A percentile compares a stretch with the other conserved stretches of the same genome.
These are phyloP conservation scores for Sebastiscus albofasciatus DNA, from an alignment of 2,797 vertebrate species.

Conservation along the genomic window DNA sequence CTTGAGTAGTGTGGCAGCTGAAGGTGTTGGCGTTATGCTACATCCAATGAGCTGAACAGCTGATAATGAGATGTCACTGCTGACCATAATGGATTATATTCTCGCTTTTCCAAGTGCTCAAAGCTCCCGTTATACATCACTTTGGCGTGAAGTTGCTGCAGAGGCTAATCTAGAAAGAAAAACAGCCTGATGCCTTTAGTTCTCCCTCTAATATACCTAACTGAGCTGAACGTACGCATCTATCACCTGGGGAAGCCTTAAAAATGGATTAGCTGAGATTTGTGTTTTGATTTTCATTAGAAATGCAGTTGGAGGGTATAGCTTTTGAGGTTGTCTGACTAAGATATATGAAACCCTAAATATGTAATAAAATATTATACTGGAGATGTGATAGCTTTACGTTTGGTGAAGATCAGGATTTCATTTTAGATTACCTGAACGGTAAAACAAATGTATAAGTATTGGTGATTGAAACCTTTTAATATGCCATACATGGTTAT, in stretches of 20 bases:
- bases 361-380: not conserved
- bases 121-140: conserved; percentile 49
- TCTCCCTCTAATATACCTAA: conserved; percentile 19
- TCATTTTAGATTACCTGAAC: not conserved
- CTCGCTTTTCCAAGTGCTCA: conserved; percentile 32
- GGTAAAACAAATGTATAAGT: not conserved
- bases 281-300: conserved; percentile 29
- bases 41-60: conserved; percentile 52
- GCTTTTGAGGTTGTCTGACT: not conserved
- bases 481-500: not conserved
- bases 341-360: not conserved
- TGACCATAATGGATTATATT: conserved; percentile 56
- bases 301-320: not conserved
- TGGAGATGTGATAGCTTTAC: not conserved
- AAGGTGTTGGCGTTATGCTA: conserved; percentile 41
- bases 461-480: not conserved
- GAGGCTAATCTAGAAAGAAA: conserved; percentile 49
- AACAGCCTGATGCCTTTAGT: conserved; percentile 23
- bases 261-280: conserved; percentile 39
- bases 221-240: conserved; percentile 15
- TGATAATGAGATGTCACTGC: conserved; percentile 70
- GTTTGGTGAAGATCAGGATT: not conserved
- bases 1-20: conserved; percentile 40
- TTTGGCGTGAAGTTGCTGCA: conserved; percentile 25
- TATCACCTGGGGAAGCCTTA: conserved; percentile 6